Evolutionary conservation across 2,888 invertebrate genomes (phyloP).

Genomic region (Ariolimax columbianus): DNA sequence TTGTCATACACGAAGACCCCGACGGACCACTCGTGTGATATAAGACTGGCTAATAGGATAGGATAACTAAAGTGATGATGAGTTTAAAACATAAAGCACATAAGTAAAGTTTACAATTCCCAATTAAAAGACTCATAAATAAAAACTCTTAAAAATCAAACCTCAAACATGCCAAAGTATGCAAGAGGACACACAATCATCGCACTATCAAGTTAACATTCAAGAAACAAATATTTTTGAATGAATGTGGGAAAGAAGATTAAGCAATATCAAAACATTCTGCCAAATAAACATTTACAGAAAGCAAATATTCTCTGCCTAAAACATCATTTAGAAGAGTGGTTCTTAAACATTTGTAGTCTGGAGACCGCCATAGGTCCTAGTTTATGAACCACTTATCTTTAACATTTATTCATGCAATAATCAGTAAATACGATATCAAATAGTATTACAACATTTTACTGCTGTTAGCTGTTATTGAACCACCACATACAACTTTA

Average conservation of each 20-base stretch:
- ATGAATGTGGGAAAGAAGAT: neutral
- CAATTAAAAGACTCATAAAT: neutral
- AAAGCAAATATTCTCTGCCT: too few species aligned
- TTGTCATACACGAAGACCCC: too few species aligned
- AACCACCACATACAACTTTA: neutral
- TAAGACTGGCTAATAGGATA: too few species aligned
- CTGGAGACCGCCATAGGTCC: too few species aligned
- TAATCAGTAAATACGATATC: neutral
- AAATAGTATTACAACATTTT: neutral
- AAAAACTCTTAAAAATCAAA: neutral
- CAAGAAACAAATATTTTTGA: neutral
- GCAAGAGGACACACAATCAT: neutral
- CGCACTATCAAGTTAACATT: neutral
- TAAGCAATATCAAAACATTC: neutral
- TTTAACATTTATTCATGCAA: too few species aligned
- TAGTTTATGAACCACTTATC: too few species aligned
- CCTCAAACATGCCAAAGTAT: neutral
- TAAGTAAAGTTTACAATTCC: neutral
- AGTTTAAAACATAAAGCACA: too few species aligned
- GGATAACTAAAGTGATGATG: too few species aligned
- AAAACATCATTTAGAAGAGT: too few species aligned
- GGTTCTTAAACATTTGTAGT: too few species aligned
- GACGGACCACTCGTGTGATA: too few species aligned
- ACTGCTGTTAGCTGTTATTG: neutral
- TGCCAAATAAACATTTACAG: neutral